Base-by-base conservation (phyloP, 2,797 vertebrate genomes). In the Rhabdomys pumilio region DNA sequence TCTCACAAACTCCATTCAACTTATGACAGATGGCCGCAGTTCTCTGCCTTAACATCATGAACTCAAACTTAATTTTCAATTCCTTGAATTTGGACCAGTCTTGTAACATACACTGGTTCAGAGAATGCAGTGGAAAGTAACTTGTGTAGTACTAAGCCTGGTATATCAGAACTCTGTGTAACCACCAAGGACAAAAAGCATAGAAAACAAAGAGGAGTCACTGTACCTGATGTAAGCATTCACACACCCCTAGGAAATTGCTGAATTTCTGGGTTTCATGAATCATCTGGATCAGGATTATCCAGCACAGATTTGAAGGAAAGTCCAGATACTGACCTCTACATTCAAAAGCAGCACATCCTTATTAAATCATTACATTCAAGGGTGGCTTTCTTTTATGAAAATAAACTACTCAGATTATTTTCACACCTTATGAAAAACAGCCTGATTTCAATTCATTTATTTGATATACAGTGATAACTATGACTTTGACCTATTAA, bases 61-160 rank as follows among this genome's bases (percentile, higher is more conserved):
- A 19, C 10, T 72, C 5, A 26, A 76, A 19, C 76, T n/a, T 69
- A 72, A 88, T 57, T 86, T 95, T 87, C 13, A 85, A 11, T 29
- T 72, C n/a, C 19, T 91, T 93, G 47, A 94, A 63, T 95, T 65
- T 93, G 24, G 29, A 86, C 24, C 75, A 26, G 47, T 38, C 34
- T 47, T 93, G 1, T 17, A 83, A 90, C 2, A 91, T 94, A 63
- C 9, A 87, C 87, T 90, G 19, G n/a, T 8, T 67, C 59, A 63
- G 50, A 93, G 61, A 90, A 91, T 22, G 6, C 50, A 75, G 22
- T 34, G 5, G 38, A 93, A 92, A 61, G 19, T 22, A 91, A 53
- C 41, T n/a, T 63, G 6, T 24, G 2, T 8, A 50, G 22, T 13
- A 79, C 8, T 69, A 29, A 94, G 47, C 20, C 3, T 82, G 79